Evolutionary conservation across 1,140 invertebrate genomes (phyloP), one percentile per base, ranked within the genome.

Genomic region (Manduca sexta): DNA sequence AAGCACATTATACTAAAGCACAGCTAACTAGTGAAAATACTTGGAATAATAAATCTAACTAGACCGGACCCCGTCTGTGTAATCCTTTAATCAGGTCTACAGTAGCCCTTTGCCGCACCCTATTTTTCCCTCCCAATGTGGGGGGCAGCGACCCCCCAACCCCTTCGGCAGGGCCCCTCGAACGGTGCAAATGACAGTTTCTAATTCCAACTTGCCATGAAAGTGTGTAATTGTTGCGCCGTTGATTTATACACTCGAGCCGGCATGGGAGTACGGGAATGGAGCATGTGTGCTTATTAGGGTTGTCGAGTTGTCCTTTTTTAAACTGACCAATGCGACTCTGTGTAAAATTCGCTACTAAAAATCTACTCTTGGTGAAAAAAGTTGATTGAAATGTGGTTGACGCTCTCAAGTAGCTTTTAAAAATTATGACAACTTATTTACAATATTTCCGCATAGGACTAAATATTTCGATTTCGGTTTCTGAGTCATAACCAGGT

Each of bases 121-220:
- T 75, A 78, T 84, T 81, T 84, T 81, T 80, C 72, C 79, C 76
- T 65, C 74, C 78, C 72, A 69, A 33, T 72, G 60, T 64, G 61
- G 21, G 21, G 21, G 21, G 21, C 67, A 14, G 11, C 35, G 10
- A 10, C 11, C 40, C 40, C 54, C 56, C 63, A 65, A 50, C 56
- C 55, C 61, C 15, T 29, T 49, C 45, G 49, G 31, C 38, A 17
- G 55, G 31, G 40, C 68, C 74, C 76, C 71, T 74, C 74, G 74
- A 81, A 83, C 73, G 75, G 74, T 86, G 84, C 82, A 86, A 87
- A 87, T 87, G 84, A 87, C 84, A 87, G 83, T 87, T 87, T 86
- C 84, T 86, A 87, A 87, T 87, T 87, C 83, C 74, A 82, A 83
- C 75, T 85, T 84, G 80, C 75, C 83, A 84, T 83, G 80, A 84